These are phyloP conservation scores for Pogonocichla stellata DNA, from an alignment of 2,113 vertebrate genomes.

Conservation along the genomic window DNA sequence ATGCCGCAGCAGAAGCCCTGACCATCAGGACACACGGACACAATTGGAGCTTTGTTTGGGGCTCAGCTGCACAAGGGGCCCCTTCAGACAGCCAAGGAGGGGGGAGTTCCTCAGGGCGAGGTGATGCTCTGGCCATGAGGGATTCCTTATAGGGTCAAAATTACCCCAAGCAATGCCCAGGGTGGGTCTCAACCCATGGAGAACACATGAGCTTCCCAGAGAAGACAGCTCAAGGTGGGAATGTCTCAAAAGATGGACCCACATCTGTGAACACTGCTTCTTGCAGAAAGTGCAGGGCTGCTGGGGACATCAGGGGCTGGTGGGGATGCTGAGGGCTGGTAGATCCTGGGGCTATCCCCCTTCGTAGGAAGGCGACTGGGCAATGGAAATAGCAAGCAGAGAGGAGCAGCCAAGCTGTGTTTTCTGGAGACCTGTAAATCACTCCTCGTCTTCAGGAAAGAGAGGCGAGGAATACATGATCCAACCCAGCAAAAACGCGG, in stretches of 20 bases:
- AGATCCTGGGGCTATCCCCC: not conserved
- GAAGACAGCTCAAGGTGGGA: not conserved
- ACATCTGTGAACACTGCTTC: not conserved
- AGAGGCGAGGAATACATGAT: slow-evolving; percentile 43
- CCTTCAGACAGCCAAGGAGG: not conserved
- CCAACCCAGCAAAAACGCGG: slow-evolving; percentile 19
- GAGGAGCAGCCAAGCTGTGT: slow-evolving; percentile 1
- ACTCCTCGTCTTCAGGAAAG: slow-evolving; percentile 25
- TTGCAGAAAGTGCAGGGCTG: not conserved
- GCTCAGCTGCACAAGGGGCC: slow-evolving; percentile 9
- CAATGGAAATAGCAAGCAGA: not conserved
- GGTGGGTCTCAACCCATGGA: not conserved
- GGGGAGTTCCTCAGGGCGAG: not conserved
- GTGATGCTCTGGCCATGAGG: not conserved
- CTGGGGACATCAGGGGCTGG: not conserved
- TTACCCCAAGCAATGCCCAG: not conserved
- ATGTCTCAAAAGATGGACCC: not conserved
- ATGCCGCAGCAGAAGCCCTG: rapidly evolving
- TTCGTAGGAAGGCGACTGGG: rapidly evolving
- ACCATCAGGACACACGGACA: not conserved
- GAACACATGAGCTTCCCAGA: not conserved
- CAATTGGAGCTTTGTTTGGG: slow-evolving; percentile 47
- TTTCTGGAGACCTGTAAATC: slow-evolving; percentile 60
- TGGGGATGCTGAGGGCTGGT: rapidly evolving
- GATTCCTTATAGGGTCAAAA: not conserved